Percentiles rank a stretch among this genome's conserved stretches.
phyloP scores from a whole-genome alignment of 2,888 invertebrate genomes.

The Eurois occulta region DNA sequence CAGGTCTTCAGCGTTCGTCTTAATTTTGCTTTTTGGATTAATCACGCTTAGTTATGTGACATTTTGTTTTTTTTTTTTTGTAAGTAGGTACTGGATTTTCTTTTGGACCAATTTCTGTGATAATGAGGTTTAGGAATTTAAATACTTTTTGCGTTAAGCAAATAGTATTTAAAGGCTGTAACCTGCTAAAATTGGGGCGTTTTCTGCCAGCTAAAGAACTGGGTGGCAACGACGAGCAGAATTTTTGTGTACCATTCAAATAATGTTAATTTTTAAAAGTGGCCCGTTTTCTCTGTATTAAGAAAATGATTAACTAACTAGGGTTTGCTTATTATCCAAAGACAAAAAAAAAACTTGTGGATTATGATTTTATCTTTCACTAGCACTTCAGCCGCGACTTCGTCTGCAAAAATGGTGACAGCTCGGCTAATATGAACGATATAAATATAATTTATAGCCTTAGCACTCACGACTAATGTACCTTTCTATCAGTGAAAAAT shows the following conservation, averaged over 20 bases:
- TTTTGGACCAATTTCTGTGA: constrained; percentile 18
- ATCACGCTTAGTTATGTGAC: constrained; percentile 25
- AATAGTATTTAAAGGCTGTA: not conserved
- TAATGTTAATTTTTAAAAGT: not conserved
- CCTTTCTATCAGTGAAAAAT: no score
- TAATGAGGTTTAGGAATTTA: constrained; percentile 24
- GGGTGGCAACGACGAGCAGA: not conserved
- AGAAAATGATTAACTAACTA: not conserved
- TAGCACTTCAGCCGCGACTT: no score
- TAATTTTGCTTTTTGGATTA: constrained; percentile 61
- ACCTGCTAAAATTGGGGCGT: not conserved
- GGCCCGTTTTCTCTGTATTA: not conserved
- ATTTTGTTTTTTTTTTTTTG: constrained; percentile 28
- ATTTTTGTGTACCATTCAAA: not conserved
- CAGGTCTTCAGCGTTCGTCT: constrained; percentile 36
- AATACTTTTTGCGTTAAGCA: constrained; percentile 10
- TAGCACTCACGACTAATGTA: no score
- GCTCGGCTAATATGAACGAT: no score
- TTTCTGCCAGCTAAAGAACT: not conserved
- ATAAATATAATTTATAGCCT: no score
- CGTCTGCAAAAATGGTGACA: no score
- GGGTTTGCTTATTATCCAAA: not conserved
- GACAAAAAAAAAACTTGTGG: not conserved
- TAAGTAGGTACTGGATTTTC: constrained; percentile 16
- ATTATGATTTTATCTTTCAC: no score